phyloP scores from a whole-genome alignment of 2,797 vertebrate genomes.

The Synanceia verrucosa region DNA sequence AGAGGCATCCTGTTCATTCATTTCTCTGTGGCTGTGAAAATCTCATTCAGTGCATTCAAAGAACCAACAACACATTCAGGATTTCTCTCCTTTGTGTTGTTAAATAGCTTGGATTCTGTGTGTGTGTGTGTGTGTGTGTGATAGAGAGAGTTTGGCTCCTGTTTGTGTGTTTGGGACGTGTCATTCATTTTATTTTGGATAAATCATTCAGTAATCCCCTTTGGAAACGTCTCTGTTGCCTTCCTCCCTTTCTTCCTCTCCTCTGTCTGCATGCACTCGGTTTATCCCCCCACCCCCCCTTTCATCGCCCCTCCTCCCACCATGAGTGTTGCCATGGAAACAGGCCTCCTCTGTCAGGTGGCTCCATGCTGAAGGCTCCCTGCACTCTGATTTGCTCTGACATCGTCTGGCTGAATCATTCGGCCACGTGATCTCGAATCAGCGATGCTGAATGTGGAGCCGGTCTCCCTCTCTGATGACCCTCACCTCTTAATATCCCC shows the following conservation, averaged over 20 bases:
- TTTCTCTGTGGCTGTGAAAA: constrained; percentile 54
- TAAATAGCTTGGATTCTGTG: constrained; percentile 51
- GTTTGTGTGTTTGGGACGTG: background rate
- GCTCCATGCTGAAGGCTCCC: constrained; percentile 50
- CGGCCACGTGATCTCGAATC: constrained; percentile 55
- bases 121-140: background rate
- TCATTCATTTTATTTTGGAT: constrained; percentile 41
- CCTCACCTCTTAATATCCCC: background rate
- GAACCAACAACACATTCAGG: constrained; percentile 63
- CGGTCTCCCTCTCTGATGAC: background rate
- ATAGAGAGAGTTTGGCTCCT: background rate
- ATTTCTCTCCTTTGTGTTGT: constrained; percentile 58
- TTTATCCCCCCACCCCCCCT: background rate
- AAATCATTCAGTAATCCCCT: constrained; percentile 38
- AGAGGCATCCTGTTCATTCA: constrained; percentile 61
- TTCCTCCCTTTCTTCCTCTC: constrained; percentile 14
- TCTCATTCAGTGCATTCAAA: constrained; percentile 65
- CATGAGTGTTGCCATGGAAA: constrained; percentile 76
- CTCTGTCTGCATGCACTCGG: constrained; percentile 21
- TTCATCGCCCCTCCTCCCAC: constrained; percentile 12
- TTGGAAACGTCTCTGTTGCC: constrained; percentile 19
- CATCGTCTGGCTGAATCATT: constrained; percentile 68
- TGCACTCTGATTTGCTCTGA: constrained; percentile 71
- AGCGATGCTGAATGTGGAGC: constrained; percentile 35
- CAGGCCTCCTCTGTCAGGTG: constrained; percentile 74